Base-by-base conservation (phyloP, 2,797 vertebrate genomes). In the Enteromius unitaeniatus region DNA sequence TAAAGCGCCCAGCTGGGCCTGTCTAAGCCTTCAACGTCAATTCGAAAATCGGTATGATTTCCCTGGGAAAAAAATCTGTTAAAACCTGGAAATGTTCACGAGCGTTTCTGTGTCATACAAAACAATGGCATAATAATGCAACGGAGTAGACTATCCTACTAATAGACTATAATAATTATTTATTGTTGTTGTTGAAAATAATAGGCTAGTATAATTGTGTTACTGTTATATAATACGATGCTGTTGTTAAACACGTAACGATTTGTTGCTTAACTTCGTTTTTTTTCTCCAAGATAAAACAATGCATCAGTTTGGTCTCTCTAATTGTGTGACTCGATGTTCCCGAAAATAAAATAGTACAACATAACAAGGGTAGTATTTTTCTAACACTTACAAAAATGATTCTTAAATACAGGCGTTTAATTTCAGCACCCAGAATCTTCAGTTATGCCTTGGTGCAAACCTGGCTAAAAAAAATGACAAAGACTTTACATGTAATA, bases 1-100 rank as follows among this genome's bases (percentile, higher is more conserved):
- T 92, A 93, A 93, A 90, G 90, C 87, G 91, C 90, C 96, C 96
- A 93, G 94, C 95, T 95, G 96, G 94, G 95, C 94, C 93, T 93
- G 93, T 92, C 94, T 92, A 89, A 95, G 92, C 94, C 96, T 95
- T 96, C 96, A 96, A 95, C 95, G 92, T 94, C 94, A 95, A 92
- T 94, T 95, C 90, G 91, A 93, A 96, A 96, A 97, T 96, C 92
- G 92, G 93, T 95, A 94, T 96, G 95, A 96, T 96, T 95, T 96
- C 92, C 93, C 93, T 95, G 95, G 94, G 95, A 96, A 96, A 95
- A n/a, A 95, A 92, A 87, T 89, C 88, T 17, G 19, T 55, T 21
- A 42, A 40, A 78, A 23, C 40, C 8, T 70, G 45, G 14, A 82
- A 73, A 85, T 67, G 73, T 85, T 70, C 21, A 49, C 14, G n/a